Base-by-base conservation (phyloP, 1,140 invertebrate species). In the Papilio aristodemus region DNA sequence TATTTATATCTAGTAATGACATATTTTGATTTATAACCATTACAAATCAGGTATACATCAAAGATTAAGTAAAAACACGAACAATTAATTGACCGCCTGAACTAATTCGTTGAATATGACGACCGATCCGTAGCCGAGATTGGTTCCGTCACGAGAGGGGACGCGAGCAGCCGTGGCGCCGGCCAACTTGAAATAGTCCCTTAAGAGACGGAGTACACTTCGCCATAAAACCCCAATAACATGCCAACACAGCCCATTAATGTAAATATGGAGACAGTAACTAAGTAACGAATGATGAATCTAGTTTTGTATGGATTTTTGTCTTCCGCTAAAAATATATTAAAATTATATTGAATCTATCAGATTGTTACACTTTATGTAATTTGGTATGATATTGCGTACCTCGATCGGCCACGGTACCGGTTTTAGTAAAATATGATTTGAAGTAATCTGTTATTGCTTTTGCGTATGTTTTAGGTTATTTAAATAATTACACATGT, bases 61-160 rank as follows among this genome's bases (percentile, higher is more conserved):
- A 72, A 32, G 69, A 58, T 37, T n/a, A 67, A 67, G 10, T 70
- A 64, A 72, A 60, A 70, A 79, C 72, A 39, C 13, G 14, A 59
- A 63, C 67, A 66, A 75, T 77, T 71, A 74, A 73, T 69, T 57
- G 37, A 74, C 74, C 63, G 69, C 70, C 72, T 70, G 81, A 83
- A 80, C 81, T 76, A 77, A 83, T 81, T 81, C 73, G 78, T 77
- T 81, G 78, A 81, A 78, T 77, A 76, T 73, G 50, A 70, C 50
- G n/a, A 67, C 54, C 68, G 70, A 68, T 60, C 43, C 71, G 64
- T 43, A 70, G 59, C 69, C 27, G 67, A 74, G 73, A 70, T 64
- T 71, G 58, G 36, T 68, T 76, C 58, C 72, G 66, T 75, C 70
- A 74, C 69, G 75, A 71, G 39, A 17, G 32, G 27, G 32, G 57